These are phyloP conservation scores for Sphaerophoria taeniata DNA, from an alignment of 2,888 invertebrate species.

Conservation along the genomic window DNA sequence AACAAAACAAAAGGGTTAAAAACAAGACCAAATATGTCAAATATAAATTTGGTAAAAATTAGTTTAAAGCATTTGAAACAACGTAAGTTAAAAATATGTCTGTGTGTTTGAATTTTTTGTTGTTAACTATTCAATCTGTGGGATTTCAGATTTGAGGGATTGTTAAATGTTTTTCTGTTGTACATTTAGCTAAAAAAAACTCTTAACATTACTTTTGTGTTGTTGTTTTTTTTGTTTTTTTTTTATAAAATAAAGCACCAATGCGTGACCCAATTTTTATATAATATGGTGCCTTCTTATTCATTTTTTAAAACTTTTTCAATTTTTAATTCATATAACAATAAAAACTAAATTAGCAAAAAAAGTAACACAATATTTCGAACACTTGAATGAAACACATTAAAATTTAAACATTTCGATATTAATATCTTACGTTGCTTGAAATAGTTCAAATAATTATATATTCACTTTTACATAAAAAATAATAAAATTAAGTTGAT, in stretches of 20 bases:
- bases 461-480: slow-evolving; percentile 60
- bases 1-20: slow-evolving; percentile 21
- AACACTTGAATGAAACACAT: slow-evolving; percentile 61
- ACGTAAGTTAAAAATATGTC: slow-evolving; percentile 70
- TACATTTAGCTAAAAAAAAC: slow-evolving; percentile 40
- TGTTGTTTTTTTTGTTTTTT: slow-evolving; percentile 2
- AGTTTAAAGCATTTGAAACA: slow-evolving; percentile 71
- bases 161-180: slow-evolving; percentile 15
- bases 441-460: slow-evolving; percentile 55
- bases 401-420: slow-evolving; percentile 61
- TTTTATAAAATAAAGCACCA: slow-evolving; percentile 46
- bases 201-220: slow-evolving; percentile 48
- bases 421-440: slow-evolving; percentile 75
- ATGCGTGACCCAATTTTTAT: slow-evolving; percentile 71
- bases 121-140: slow-evolving; percentile 28
- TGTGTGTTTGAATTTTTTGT: slow-evolving; percentile 31
- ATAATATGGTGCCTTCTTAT: slow-evolving; percentile 40
- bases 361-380: slow-evolving; percentile 52
- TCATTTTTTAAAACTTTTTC: slow-evolving; percentile 1
- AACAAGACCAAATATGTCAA: slow-evolving; percentile 35
- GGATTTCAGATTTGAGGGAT: slow-evolving; percentile 50
- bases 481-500: slow-evolving; percentile 48
- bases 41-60: slow-evolving; percentile 35
- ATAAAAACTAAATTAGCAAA: slow-evolving; percentile 60
- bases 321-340: slow-evolving; percentile 11